Evolutionary conservation across 2,113 vertebrate genomes (phyloP), one percentile per base, ranked within the genome.

Genomic region (Uropsilus gracilis): DNA sequence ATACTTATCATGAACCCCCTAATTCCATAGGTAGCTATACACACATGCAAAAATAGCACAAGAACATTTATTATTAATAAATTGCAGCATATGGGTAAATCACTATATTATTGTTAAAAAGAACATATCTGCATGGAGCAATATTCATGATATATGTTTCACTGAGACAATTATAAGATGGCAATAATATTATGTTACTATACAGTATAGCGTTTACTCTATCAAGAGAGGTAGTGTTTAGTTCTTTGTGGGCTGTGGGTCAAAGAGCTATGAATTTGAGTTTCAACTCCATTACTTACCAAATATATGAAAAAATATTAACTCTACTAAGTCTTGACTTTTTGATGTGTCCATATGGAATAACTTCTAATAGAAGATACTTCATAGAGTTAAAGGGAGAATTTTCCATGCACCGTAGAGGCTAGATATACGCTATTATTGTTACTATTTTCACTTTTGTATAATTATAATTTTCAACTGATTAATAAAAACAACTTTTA

Each of bases 401-500:
- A 78, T 91, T 85, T 16, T 11, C 61, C 95, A 17, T 55, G 53
- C 22, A 63, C 37, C 44, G 55, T 17, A 78, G 72, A 88, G 17
- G 17, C 50, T 90, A 88, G 80, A 69, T 46, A 90, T 28, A 57
- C 44, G 76, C 24, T 76, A 46, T 69, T 46, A 73, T 28, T 88
- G 84, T 66, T 75, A 63, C 20, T 82, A 16, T 80, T 69, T 37
- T 17, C 30, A 75, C 34, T 93, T 91, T 78, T 85, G 34, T 46
- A 77, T 69, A 55, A 71, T 66, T 89, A 76, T 86, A 73, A 87
- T 68, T 90, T 72, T 86, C 34, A 89, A 76, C 8, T 28, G 75
- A 34, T 90, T 64, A 61, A 88, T 30, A 11, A 89, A 90, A 93
- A 48, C 22, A 61, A 76, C 26, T 77, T 84, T n/a, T 13, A 16